Base-by-base conservation (phyloP, 2,888 invertebrate species). In the Stegana nigrithorax region DNA sequence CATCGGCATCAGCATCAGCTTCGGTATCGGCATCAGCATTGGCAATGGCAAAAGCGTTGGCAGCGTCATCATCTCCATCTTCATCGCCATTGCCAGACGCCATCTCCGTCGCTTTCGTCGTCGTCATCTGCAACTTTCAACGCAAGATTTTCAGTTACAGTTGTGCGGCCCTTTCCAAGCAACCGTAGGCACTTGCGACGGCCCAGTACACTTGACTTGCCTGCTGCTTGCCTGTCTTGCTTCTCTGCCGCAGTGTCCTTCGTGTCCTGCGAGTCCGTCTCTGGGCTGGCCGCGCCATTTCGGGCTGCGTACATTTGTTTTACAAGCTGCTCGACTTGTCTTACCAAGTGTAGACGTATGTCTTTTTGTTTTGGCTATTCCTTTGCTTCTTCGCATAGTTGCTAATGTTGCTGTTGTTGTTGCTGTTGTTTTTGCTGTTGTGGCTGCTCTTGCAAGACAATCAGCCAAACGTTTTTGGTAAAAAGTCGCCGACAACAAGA, bases 181-280 rank as follows among this genome's bases (percentile, higher is more conserved):
- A 55, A 55, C 53, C 53, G 36, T 55, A 36, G 53, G 36, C 36
- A 55, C 53, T 55, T 55, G 53, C 53, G n/a, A n/a, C n/a, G 53
- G 53, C 36, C 53, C 53, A 55, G 36, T 36, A 36, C 53, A 19
- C 32, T 55, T 55, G 53, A 55, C 53, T 55, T 36, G 36, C 14
- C 39, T 17, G 17, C n/a, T 39, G 14, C 14, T 39, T 39, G 39
- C n/a, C n/a, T n/a, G n/a, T n/a, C n/a, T n/a, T n/a, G n/a, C n/a
- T n/a, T n/a, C n/a, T n/a, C n/a, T 39, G 39, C 17, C 14, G 39
- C 5, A n/a, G 39, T 39, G 39, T 39, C 39, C 39, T 39, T 39
- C 17, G n/a, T 39, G 39, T n/a, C 14, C 17, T 39, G n/a, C 39
- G n/a, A n/a, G n/a, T n/a, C n/a, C n/a, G n/a, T n/a, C n/a, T n/a